These are phyloP conservation scores for Mastigias papua DNA, from an alignment of 30 jellyfish, hydroid and myxozoan genomes.

Conservation along the genomic window DNA sequence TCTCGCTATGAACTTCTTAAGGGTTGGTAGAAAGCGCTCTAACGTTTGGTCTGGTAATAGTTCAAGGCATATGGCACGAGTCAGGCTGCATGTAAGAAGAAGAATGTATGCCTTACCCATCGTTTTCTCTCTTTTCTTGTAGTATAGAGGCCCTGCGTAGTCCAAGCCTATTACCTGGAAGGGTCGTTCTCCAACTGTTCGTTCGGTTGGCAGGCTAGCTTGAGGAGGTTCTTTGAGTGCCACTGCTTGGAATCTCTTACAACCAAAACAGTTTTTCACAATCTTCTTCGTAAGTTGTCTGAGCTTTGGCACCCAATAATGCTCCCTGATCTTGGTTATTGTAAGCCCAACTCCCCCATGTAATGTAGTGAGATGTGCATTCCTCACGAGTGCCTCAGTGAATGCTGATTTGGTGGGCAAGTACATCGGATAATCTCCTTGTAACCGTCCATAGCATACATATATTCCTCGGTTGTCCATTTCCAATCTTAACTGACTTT, in stretches of 20 bases:
- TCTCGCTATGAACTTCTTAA: constrained; percentile 64
- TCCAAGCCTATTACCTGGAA: constrained; percentile 66
- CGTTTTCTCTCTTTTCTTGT: constrained; percentile 23
- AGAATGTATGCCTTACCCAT: constrained; percentile 74
- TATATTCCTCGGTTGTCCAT: constrained; percentile 33
- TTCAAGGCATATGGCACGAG: constrained; percentile 66
- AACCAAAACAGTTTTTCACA: constrained; percentile 60
- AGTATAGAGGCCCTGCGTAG: constrained; percentile 76
- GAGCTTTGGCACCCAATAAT: constrained; percentile 73
- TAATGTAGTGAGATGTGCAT: constrained; percentile 23
- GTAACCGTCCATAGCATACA: constrained; percentile 47
- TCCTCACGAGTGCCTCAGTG: constrained; percentile 54
- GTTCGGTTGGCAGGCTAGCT: constrained; percentile 68
- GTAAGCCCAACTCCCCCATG: constrained; percentile 83
- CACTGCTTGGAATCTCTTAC: constrained; percentile 66
- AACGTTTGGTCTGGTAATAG: constrained; percentile 62
- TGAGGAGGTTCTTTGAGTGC: constrained; percentile 60
- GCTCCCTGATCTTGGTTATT: constrained; percentile 49
- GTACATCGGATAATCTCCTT: constrained; percentile 69
- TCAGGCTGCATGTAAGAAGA: constrained; percentile 80
- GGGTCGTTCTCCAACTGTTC: constrained; percentile 58
- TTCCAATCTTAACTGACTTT: constrained; percentile 23
- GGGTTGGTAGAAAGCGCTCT: constrained; percentile 60
- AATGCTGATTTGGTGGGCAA: constrained; percentile 37
- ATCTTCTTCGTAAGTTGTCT: constrained; percentile 56